Evolutionary conservation across 2,113 vertebrate genomes (phyloP).

Genomic region (Dunckerocampus dactyliophorus): DNA sequence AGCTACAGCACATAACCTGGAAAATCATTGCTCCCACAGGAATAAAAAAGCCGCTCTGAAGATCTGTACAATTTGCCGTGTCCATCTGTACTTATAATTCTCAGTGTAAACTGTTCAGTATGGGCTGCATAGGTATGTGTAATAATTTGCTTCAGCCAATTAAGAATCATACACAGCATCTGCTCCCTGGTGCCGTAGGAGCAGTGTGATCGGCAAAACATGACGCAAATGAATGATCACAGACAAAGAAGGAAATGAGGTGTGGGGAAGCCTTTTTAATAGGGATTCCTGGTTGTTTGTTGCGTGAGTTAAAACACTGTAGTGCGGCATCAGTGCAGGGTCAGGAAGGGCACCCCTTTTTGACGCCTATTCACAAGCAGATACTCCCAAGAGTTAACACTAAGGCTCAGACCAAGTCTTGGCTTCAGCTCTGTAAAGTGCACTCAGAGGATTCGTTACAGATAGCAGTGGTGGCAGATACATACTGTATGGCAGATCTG

Average conservation of each 20-base stretch:
- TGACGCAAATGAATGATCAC: constrained; percentile 47
- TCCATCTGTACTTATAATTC: constrained; percentile 60
- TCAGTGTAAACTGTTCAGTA: constrained; percentile 62
- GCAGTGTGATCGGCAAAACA: constrained; percentile 55
- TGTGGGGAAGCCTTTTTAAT: neutral
- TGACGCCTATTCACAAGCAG: constrained; percentile 11
- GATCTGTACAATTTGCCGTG: constrained; percentile 43
- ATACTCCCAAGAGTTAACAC: constrained; percentile 2
- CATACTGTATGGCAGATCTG: constrained; percentile 28
- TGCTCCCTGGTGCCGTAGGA: constrained; percentile 60
- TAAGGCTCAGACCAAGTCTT: constrained; percentile 16
- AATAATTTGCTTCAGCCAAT: constrained; percentile 71
- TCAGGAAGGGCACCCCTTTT: neutral
- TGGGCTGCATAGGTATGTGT: constrained; percentile 64
- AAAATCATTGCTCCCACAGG: constrained; percentile 51
- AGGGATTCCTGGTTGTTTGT: neutral
- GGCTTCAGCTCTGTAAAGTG: constrained; percentile 30
- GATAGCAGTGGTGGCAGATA: constrained; percentile 38
- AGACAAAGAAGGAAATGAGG: constrained; percentile 19
- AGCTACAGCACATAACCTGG: constrained; percentile 37
- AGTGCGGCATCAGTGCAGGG: neutral
- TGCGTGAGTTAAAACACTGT: neutral
- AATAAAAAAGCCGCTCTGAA: constrained; percentile 15
- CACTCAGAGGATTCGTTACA: constrained; percentile 39
- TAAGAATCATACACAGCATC: constrained; percentile 71